phyloP scores from a whole-genome alignment of 1,140 invertebrate genomes.

The Acromyrmex echinatior region DNA sequence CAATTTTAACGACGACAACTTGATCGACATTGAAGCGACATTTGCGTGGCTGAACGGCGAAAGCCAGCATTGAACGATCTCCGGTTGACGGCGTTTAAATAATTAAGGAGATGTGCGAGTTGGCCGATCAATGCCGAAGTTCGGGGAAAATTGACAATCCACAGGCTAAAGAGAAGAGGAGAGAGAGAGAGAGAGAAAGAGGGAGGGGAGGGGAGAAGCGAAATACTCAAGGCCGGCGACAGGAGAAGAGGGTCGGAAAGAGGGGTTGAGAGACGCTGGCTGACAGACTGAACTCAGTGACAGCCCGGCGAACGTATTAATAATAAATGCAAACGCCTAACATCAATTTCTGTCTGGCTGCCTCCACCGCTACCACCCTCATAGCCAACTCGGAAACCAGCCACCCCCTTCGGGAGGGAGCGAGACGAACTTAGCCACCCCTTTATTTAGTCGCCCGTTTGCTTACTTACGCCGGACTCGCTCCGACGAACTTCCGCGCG shows the following conservation, averaged over 20 bases:
- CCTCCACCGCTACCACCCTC: conserved; percentile 55
- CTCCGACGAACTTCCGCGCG: conserved; percentile 52
- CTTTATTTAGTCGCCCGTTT: conserved; percentile 75
- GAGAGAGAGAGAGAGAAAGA: conserved; percentile 29
- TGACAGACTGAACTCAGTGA: conserved; percentile 81
- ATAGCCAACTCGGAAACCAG: conserved; percentile 21
- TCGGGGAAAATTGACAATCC: conserved; percentile 67
- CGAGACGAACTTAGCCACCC: conserved; percentile 61
- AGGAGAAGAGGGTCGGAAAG: conserved; percentile 73
- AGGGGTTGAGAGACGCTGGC: conserved; percentile 66
- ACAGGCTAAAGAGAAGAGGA: conserved; percentile 29
- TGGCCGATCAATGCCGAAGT: conserved; percentile 58
- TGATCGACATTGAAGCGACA: conserved; percentile 32
- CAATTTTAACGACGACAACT: conserved; percentile 47
- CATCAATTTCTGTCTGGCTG: conserved; percentile 82
- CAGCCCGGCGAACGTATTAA: conserved; percentile 83
- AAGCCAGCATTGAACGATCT: conserved; percentile 6
- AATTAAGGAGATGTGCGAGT: conserved; percentile 72
- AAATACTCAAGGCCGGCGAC: conserved; percentile 65
- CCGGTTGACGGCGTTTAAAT: conserved; percentile 71
- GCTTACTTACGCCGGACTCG: conserved; percentile 69
- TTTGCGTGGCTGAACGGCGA: conserved; percentile 43
- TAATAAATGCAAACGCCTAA: conserved; percentile 85
- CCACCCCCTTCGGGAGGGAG: conserved; percentile 45
- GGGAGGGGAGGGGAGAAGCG: background rate